Evolutionary conservation across 1,140 invertebrate genomes (phyloP), one percentile per base, ranked within the genome.

Genomic region (Drosophila truncata): DNA sequence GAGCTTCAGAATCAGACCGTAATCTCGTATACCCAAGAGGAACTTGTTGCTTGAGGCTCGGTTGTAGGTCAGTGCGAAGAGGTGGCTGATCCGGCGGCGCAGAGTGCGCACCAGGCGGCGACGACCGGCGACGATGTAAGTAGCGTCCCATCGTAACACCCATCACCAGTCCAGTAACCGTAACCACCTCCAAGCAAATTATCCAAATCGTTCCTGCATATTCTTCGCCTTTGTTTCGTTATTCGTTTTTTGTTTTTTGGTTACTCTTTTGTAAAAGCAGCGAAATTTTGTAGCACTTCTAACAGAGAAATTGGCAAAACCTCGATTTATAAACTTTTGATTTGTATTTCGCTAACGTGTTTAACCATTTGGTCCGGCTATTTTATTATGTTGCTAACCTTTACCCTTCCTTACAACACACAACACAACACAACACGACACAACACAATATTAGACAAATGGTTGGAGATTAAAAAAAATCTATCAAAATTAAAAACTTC

Each of bases 91-190:
- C 71, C 78, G 65, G 66, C 85, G 50, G 71, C 73, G 67, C 85
- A 84, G 50, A 80, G 78, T 73, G 81, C 88, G 82, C 86, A 90
- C 78, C 85, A 85, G 81, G 69, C 84, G 73, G 69, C 84, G 73
- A 74, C 85, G 74, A 66, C 85, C 71, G 85, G 61, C 78, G 85
- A 90, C 86, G 85, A 91, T 80, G 85, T 90, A 90, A 90, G 85
- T 91, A 90, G 55, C 84, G 85, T 60, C 69, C 65, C 42, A 69
- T 78, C 74, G 72, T 65, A 83, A 73, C 42, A 66, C 71, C 82
- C 29, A 69, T 55, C 55, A 75, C 55, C 46, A 49, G 25, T 61
- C 66, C 60, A 78, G 74, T 71, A 71, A 72, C 44, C 57, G 75
- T 72, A 72, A 72, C 46, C 57, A 67, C 69, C 64, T 70, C 74